These are phyloP conservation scores for Agapostemon virescens DNA, from an alignment of 2,888 invertebrate genomes.

Conservation along the genomic window DNA sequence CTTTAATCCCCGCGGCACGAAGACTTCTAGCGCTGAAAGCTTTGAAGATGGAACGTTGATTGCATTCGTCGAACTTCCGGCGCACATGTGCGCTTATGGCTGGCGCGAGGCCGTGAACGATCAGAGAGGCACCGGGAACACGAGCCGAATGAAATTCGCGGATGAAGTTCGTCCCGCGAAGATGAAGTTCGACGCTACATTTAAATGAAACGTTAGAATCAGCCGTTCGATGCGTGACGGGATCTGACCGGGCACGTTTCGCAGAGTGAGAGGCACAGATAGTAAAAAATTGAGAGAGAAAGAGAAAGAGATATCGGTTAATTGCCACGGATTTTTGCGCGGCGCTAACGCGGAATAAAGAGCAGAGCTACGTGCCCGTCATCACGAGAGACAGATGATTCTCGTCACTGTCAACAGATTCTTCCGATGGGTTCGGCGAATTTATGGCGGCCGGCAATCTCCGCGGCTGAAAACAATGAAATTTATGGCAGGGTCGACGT, in stretches of 20 bases:
- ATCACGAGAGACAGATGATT: constrained; percentile 38
- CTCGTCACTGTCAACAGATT: constrained; percentile 50
- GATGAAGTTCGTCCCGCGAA: background rate
- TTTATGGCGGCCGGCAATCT: constrained; percentile 42
- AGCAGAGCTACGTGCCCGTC: constrained; percentile 45
- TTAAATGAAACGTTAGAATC: background rate
- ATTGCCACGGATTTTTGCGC: background rate
- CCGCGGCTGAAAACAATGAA: constrained; percentile 36
- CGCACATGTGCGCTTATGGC: constrained; percentile 19
- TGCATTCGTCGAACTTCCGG: constrained; percentile 49
- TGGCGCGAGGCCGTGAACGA: background rate
- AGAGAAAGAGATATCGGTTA: background rate
- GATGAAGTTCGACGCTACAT: background rate
- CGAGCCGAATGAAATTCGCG: constrained; percentile 1
- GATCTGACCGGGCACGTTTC: background rate
- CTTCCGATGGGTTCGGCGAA: constrained; percentile 38
- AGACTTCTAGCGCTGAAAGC: constrained; percentile 46
- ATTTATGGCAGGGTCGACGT: constrained; percentile 34
- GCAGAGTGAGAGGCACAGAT: too few species aligned
- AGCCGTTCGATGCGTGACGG: background rate
- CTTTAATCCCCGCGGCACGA: constrained; percentile 41
- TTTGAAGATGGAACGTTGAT: constrained; percentile 46
- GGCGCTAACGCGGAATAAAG: constrained; percentile 40
- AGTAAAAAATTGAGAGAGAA: too few species aligned
- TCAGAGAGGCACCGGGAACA: constrained; percentile 9